These are phyloP conservation scores for Odocoileus virginianus DNA, from an alignment of 2,113 vertebrate species.

Conservation along the genomic window DNA sequence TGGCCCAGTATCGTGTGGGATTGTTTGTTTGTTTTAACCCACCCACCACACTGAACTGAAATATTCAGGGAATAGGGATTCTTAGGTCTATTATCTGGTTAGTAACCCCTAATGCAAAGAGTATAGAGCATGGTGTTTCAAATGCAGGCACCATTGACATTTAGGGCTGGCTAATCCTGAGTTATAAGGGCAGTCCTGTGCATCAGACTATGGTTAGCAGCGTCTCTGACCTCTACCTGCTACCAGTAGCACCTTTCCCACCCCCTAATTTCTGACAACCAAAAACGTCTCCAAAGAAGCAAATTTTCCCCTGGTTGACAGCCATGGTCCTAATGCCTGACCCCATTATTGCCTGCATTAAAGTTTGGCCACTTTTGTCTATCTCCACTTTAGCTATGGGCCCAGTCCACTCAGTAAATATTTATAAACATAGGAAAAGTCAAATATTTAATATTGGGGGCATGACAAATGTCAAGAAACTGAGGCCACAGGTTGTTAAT, in stretches of 20 bases:
- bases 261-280: background rate
- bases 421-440: slow-evolving; percentile 31
- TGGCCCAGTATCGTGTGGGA: background rate
- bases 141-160: background rate
- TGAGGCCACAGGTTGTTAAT: background rate
- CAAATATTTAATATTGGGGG: slow-evolving; percentile 33
- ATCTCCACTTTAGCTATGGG: slow-evolving; percentile 27
- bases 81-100: background rate
- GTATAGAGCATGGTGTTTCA: background rate
- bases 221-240: background rate
- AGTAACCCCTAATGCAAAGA: background rate
- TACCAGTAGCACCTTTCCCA: background rate
- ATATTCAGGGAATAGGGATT: background rate
- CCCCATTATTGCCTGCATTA: background rate
- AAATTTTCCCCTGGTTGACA: background rate
- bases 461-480: background rate
- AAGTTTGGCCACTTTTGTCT: background rate
- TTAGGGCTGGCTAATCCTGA: background rate
- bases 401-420: background rate
- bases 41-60: background rate
- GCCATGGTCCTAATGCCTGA: background rate
- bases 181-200: background rate
- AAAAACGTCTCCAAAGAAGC: background rate
- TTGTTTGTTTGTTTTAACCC: background rate
- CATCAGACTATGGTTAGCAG: background rate